Percentiles rank a stretch among this genome's conserved stretches.
Evolutionary conservation across 2,113 vertebrate species (phyloP).

Genomic region (Hemiprocne comata): DNA sequence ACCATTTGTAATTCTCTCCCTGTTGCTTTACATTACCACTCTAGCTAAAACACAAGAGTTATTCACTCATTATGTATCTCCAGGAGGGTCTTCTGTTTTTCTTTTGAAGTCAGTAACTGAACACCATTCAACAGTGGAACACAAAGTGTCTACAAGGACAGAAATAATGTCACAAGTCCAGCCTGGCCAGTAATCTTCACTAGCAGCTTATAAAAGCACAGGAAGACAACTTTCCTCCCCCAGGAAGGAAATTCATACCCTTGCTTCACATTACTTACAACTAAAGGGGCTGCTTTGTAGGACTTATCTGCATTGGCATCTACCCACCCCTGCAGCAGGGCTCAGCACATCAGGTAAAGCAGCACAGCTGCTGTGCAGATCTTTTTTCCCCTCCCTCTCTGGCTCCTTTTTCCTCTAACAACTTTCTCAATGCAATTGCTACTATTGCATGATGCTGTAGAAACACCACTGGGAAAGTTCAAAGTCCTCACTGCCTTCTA

Average conservation of each 20-base stretch:
- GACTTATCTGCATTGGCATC: neutral
- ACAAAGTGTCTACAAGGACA: neutral
- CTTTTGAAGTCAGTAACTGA: neutral
- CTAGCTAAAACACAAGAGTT: neutral
- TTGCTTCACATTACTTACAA: neutral
- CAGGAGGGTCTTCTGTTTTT: neutral
- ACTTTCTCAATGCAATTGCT: fast-evolving
- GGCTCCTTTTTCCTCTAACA: neutral
- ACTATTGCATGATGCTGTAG: neutral
- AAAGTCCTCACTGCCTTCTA: neutral
- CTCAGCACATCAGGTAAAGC: neutral
- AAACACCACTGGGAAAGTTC: neutral
- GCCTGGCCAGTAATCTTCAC: neutral
- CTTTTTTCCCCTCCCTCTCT: neutral
- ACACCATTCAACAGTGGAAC: neutral
- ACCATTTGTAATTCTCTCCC: neutral
- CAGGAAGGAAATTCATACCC: neutral
- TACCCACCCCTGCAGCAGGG: neutral
- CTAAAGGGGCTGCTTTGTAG: neutral
- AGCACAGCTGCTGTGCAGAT: fast-evolving
- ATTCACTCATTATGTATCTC: neutral
- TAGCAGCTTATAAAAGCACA: neutral
- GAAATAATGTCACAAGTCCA: constrained; percentile 7
- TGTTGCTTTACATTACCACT: neutral
- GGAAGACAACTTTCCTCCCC: neutral